phyloP scores from a whole-genome alignment of 2,113 vertebrate species.

The Pseudonaja textilis region DNA sequence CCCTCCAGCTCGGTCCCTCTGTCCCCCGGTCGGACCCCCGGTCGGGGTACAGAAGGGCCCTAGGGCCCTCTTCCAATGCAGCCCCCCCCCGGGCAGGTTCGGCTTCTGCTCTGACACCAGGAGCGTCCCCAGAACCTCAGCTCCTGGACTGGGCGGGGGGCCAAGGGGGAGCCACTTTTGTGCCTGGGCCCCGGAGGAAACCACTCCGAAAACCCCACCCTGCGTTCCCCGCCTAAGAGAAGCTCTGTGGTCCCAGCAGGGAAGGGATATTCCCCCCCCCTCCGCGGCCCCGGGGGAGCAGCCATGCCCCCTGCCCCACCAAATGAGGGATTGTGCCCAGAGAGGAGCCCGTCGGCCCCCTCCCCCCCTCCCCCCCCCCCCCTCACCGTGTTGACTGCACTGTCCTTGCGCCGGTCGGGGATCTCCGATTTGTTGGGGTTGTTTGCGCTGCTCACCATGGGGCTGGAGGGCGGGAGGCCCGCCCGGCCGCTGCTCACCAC shows the following conservation, averaged over 20 bases:
- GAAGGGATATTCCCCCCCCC: background rate
- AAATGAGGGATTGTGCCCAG: rapidly evolving
- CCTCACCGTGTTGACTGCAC: constrained; percentile 75
- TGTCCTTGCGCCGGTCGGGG: constrained; percentile 86
- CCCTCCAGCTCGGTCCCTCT: background rate
- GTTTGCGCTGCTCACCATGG: constrained; percentile 91
- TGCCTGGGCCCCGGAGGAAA: too few species aligned
- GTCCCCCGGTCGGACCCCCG: too few species aligned
- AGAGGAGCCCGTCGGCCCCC: too few species aligned
- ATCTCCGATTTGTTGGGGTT: constrained; percentile 94
- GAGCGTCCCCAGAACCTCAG: too few species aligned
- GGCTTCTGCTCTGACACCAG: background rate
- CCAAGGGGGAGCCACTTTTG: background rate
- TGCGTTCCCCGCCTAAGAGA: rapidly evolving
- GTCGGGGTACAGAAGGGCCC: background rate
- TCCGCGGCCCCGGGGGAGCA: background rate
- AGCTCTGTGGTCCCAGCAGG: background rate
- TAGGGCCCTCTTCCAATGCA: background rate
- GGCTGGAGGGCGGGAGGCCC: constrained; percentile 84
- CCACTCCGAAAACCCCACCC: background rate
- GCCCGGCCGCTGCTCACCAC: constrained; percentile 77
- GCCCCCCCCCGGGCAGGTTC: background rate
- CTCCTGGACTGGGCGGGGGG: background rate
- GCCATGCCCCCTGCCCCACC: background rate
- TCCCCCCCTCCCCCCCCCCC: rapidly evolving